phyloP scores from a whole-genome alignment of 2,113 vertebrate species.

The Cichladusa arquata region DNA sequence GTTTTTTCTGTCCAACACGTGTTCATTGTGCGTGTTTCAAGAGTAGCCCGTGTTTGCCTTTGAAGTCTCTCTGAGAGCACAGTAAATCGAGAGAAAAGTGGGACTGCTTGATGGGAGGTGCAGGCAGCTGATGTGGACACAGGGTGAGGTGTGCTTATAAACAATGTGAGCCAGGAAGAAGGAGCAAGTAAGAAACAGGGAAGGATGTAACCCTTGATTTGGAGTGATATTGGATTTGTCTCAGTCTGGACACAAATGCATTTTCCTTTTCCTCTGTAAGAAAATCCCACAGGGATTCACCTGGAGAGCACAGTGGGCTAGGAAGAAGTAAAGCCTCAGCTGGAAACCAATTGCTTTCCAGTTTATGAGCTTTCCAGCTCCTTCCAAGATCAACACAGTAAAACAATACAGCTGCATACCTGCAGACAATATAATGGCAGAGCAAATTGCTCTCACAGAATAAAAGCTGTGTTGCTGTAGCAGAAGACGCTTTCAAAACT shows the following conservation, averaged over 20 bases:
- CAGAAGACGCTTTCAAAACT: constrained; percentile 1
- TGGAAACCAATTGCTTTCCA: constrained; percentile 32
- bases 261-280: not conserved
- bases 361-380: constrained; percentile 34
- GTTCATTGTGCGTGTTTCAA: fast-evolving
- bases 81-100: not conserved
- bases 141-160: not conserved
- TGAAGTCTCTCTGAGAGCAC: not conserved
- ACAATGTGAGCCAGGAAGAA: not conserved
- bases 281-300: not conserved
- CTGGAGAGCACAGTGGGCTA: constrained; percentile 15
- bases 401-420: constrained; percentile 50
- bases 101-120: not conserved
- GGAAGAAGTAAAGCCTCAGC: not conserved
- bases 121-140: not conserved
- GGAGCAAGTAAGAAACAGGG: not conserved
- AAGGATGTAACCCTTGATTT: not conserved
- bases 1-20: not conserved
- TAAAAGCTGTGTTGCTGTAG: not conserved
- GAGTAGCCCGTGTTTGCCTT: not conserved
- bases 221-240: not conserved
- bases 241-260: not conserved
- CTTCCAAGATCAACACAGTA: constrained; percentile 25
- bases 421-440: constrained; percentile 42
- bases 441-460: constrained; percentile 44